Evolutionary conservation across 2,113 vertebrate genomes (phyloP).

Genomic region (Nematolebias whitei): DNA sequence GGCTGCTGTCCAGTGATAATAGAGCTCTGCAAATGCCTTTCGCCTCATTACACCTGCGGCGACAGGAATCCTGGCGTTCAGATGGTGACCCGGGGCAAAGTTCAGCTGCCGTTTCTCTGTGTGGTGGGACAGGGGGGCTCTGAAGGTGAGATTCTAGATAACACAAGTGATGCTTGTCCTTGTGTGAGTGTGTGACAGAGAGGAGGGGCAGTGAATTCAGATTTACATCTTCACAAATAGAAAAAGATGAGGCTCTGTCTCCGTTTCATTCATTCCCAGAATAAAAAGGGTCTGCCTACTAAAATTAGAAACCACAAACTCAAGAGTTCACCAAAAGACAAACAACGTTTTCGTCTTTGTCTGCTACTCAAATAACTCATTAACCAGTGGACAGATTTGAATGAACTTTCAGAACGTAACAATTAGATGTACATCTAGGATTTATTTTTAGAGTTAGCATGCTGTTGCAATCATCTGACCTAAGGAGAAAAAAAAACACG

Average conservation of each 20-base stretch:
- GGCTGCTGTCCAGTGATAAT: constrained; percentile 51
- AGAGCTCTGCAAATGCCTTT: constrained; percentile 58
- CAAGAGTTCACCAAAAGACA: not conserved
- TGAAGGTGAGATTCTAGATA: constrained; percentile 22
- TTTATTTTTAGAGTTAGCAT: too few species aligned
- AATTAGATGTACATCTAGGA: too few species aligned
- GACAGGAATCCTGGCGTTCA: constrained; percentile 60
- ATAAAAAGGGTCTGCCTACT: not conserved
- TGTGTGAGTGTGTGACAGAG: too few species aligned
- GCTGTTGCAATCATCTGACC: too few species aligned
- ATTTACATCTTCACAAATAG: not conserved
- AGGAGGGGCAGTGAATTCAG: not conserved
- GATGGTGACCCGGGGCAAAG: constrained; percentile 60
- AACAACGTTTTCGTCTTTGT: too few species aligned
- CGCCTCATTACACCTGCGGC: constrained; percentile 66
- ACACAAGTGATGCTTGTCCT: constrained; percentile 14
- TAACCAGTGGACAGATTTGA: too few species aligned
- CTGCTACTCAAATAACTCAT: too few species aligned
- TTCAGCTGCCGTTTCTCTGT: constrained; percentile 52
- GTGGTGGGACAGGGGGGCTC: constrained; percentile 24
- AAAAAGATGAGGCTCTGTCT: not conserved
- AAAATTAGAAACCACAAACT: not conserved
- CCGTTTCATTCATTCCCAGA: not conserved
- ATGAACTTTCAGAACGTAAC: too few species aligned
- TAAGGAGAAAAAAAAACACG: too few species aligned